These are phyloP conservation scores for Stomatorhinus ivindoensis DNA, from an alignment of 2,113 vertebrate species.

Conservation along the genomic window DNA sequence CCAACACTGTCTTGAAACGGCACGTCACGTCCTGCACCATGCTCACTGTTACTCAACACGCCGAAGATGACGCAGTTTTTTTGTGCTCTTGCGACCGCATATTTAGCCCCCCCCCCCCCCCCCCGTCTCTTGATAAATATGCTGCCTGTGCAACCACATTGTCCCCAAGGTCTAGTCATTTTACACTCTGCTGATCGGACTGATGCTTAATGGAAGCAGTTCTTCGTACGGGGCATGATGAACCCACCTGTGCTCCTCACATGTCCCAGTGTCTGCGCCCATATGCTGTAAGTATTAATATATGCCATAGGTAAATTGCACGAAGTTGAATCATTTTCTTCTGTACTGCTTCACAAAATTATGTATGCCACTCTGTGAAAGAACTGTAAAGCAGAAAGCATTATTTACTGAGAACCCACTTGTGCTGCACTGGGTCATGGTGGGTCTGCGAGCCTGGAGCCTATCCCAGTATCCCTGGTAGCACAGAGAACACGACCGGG, in stretches of 20 bases:
- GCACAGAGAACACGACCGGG: neutral
- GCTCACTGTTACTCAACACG: neutral
- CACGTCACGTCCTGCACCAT: neutral
- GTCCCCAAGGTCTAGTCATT: slow-evolving; percentile 39
- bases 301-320: neutral
- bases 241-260: slow-evolving; percentile 42
- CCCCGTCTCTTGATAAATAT: slow-evolving; percentile 18
- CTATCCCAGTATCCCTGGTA: neutral
- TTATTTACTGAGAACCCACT: neutral
- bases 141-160: slow-evolving; percentile 18
- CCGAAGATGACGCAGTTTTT: neutral
- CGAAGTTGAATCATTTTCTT: neutral
- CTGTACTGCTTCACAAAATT: neutral
- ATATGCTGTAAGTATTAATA: neutral
- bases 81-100: neutral
- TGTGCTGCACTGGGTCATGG: neutral
- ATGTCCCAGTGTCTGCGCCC: neutral
- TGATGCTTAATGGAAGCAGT: slow-evolving; percentile 42
- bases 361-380: neutral
- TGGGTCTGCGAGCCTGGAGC: neutral
- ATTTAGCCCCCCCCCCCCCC: neutral
- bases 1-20: neutral
- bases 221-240: slow-evolving; percentile 41
- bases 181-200: slow-evolving; percentile 37
- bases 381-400: neutral